A percentile compares a stretch with the other conserved stretches of the same genome.
Evolutionary conservation across 1,140 invertebrate genomes (phyloP).

Genomic region (Plutomurus gul): DNA sequence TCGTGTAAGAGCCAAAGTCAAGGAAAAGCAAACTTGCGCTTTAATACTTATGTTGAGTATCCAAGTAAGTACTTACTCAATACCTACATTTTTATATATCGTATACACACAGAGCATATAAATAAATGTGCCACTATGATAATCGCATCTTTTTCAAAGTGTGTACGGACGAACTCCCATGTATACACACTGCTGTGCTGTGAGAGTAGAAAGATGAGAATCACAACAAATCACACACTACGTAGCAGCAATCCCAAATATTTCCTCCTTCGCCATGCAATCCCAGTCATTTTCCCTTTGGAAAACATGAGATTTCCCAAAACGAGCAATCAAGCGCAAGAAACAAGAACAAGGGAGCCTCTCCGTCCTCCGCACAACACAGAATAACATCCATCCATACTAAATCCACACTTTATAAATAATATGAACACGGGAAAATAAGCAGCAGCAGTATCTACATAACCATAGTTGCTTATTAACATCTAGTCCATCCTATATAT

Average conservation of each 20-base stretch:
- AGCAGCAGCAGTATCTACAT: no score
- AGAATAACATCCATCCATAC: not conserved
- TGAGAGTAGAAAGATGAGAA: not conserved
- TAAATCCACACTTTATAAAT: not conserved
- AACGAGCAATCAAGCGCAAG: slow-evolving; percentile 27
- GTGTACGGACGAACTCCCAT: no score
- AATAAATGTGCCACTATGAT: no score
- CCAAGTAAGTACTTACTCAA: no score
- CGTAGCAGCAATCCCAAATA: not conserved
- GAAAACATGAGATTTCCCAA: slow-evolving; percentile 35
- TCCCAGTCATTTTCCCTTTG: not conserved
- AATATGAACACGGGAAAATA: not conserved
- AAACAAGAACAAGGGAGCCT: not conserved
- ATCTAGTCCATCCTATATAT: no score
- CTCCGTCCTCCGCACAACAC: not conserved
- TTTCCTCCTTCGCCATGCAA: slow-evolving; percentile 20
- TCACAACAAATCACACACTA: not conserved
- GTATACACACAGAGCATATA: no score
- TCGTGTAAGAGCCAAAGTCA: not conserved
- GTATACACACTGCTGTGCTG: no score
- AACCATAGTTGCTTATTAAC: no score
- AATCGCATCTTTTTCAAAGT: no score
- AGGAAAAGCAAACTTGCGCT: not conserved
- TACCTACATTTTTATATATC: no score
- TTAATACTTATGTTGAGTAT: not conserved